These are phyloP conservation scores for Stegodyphus dumicola DNA, from an alignment of 1,140 invertebrate genomes.

Conservation along the genomic window DNA sequence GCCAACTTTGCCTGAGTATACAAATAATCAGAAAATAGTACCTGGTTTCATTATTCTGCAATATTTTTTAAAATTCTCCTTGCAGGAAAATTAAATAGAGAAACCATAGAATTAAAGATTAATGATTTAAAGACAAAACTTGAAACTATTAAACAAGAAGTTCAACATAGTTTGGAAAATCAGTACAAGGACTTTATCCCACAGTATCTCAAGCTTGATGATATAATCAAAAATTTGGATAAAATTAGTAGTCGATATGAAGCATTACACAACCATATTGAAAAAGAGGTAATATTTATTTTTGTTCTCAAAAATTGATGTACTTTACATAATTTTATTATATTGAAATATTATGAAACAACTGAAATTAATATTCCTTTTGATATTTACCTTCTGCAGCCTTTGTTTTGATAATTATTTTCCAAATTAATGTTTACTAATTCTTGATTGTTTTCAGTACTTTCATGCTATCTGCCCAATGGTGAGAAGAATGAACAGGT, in stretches of 20 bases:
- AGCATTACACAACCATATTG: conserved; percentile 65
- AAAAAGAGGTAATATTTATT: conserved; percentile 65
- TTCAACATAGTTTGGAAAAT: conserved; percentile 65
- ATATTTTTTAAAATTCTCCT: background rate
- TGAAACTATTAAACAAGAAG: conserved; percentile 66
- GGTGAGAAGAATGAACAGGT: no score
- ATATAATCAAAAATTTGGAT: conserved; percentile 65
- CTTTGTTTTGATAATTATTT: background rate
- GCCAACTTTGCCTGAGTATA: no score
- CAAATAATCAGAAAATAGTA: no score
- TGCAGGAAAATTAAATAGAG: conserved; percentile 66
- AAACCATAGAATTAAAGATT: conserved; percentile 66
- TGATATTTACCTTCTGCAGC: background rate
- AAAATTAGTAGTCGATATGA: conserved; percentile 64
- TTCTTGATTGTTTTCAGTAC: background rate
- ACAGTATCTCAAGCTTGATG: conserved; percentile 63
- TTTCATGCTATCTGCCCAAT: background rate
- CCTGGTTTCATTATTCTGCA: background rate
- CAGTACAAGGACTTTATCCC: conserved; percentile 66
- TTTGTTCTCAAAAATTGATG: background rate
- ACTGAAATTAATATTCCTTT: background rate
- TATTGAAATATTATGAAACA: conserved; percentile 20
- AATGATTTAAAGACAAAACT: conserved; percentile 66
- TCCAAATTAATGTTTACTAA: background rate
- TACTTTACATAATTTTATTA: background rate